Evolutionary conservation across 2,888 invertebrate genomes (phyloP).

Genomic region (Lasioglossum morio): DNA sequence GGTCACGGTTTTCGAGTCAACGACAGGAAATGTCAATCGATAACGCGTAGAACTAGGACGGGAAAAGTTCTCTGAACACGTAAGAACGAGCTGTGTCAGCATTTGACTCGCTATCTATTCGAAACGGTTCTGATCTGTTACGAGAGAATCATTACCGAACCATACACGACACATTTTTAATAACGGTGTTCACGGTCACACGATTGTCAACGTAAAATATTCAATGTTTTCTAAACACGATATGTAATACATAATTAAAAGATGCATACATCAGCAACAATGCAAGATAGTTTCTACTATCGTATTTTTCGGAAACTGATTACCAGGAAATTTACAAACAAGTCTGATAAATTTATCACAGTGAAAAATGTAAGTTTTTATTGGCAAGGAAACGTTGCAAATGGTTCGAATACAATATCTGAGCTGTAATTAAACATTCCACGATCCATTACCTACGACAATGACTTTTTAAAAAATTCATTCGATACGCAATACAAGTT

Average conservation of each 20-base stretch:
- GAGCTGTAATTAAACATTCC: neutral
- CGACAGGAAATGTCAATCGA: constrained; percentile 23
- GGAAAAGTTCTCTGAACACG: constrained; percentile 1
- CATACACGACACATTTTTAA: neutral
- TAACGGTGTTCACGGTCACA: neutral
- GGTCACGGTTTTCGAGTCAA: constrained; percentile 31
- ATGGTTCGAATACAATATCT: neutral
- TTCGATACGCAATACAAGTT: too few species aligned
- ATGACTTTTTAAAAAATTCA: neutral
- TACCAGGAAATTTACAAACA: too few species aligned
- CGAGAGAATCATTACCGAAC: neutral
- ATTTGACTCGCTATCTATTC: neutral
- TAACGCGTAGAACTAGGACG: neutral
- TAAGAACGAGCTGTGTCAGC: neutral
- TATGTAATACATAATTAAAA: too few species aligned
- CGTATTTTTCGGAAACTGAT: too few species aligned
- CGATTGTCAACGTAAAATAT: neutral
- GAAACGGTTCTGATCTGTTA: neutral
- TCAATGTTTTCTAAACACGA: too few species aligned
- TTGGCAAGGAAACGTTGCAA: neutral
- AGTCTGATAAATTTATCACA: too few species aligned
- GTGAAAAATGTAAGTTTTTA: neutral
- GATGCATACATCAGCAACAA: too few species aligned
- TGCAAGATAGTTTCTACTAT: too few species aligned
- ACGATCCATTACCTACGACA: neutral